Evolutionary conservation across 2,888 invertebrate species (phyloP), one percentile per base, ranked within the genome.

Genomic region (Drosophila mimica): DNA sequence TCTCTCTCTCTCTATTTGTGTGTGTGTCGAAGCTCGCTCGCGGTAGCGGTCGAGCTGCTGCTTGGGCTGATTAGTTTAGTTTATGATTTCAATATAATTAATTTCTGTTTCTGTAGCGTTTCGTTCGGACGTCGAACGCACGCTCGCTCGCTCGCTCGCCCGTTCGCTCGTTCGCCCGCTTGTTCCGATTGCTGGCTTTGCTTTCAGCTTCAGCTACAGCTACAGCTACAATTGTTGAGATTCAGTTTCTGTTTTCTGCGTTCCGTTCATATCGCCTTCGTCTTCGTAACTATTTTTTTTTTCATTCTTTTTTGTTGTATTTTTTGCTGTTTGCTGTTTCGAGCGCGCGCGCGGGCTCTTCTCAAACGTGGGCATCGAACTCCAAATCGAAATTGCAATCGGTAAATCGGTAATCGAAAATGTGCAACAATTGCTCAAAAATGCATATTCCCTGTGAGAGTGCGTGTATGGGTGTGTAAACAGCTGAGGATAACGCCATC

Each of bases 21-120:
- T 43, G 49, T 25, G 31, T 33, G 51, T 31, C 61, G 67, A 76
- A 76, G 79, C 74, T 76, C 79, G 74, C 79, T 78, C 79, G 62
- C 73, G 63, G 30, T 56, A 51, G 58, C 59, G 70, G 63, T 62
- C 64, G 53, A 57, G 68, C 74, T 74, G 71, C 59, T 75, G 75
- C 73, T 76, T 84, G 79, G 88, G 81, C 88, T 85, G 85, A 85
- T 85, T 85, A 85, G 85, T 85, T 85, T 87, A 85, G 85, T 85
- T 85, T 89, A 85, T 89, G 89, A 89, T 85, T 85, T 85, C 85
- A 85, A 89, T 85, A 85, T 85, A 85, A 85, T 85, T 85, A 85
- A 85, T 85, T 85, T 85, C 82, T 88, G 89, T 84, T 84, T 89
- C 84, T 89, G 88, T 85, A 76, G 85, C 85, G 85, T 82, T 80